Evolutionary conservation across 2,888 invertebrate genomes (phyloP).

Genomic region (Biston stratarius): DNA sequence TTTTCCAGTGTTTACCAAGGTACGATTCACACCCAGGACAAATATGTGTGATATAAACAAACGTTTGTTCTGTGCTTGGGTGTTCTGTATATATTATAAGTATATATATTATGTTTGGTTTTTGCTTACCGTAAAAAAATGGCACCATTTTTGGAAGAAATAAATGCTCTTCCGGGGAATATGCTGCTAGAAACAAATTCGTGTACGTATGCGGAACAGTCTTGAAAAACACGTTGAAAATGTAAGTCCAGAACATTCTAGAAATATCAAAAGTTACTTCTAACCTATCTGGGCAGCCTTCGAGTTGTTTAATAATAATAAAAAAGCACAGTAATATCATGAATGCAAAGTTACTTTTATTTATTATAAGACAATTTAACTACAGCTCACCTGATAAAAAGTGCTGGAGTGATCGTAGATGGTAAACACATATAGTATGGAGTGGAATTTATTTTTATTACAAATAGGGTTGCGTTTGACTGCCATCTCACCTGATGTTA

Average conservation of each 20-base stretch:
- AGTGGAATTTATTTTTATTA: too few species aligned
- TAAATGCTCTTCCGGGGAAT: slow-evolving; percentile 62
- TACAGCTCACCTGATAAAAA: too few species aligned
- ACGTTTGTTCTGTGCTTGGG: too few species aligned
- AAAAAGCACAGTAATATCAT: neutral
- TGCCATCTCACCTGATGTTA: too few species aligned
- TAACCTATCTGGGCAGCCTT: neutral
- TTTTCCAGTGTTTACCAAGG: too few species aligned
- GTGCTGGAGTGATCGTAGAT: too few species aligned
- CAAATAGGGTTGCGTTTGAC: too few species aligned
- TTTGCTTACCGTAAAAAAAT: slow-evolving; percentile 54
- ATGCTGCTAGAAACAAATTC: slow-evolving; percentile 60
- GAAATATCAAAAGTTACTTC: slow-evolving; percentile 8
- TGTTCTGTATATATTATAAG: neutral
- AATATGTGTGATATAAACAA: too few species aligned
- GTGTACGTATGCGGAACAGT: slow-evolving; percentile 58
- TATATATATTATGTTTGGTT: neutral
- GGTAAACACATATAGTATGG: too few species aligned
- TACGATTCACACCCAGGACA: too few species aligned
- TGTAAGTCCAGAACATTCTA: slow-evolving; percentile 56
- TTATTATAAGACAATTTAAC: too few species aligned
- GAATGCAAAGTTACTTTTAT: too few species aligned
- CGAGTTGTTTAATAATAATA: neutral
- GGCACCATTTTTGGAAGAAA: slow-evolving; percentile 66
- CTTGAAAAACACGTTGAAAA: slow-evolving; percentile 53